A percentile compares a stretch with the other conserved stretches of the same genome.
These are phyloP conservation scores for Tiaroga cobitis DNA, from an alignment of 2,797 vertebrate genomes.

Conservation along the genomic window DNA sequence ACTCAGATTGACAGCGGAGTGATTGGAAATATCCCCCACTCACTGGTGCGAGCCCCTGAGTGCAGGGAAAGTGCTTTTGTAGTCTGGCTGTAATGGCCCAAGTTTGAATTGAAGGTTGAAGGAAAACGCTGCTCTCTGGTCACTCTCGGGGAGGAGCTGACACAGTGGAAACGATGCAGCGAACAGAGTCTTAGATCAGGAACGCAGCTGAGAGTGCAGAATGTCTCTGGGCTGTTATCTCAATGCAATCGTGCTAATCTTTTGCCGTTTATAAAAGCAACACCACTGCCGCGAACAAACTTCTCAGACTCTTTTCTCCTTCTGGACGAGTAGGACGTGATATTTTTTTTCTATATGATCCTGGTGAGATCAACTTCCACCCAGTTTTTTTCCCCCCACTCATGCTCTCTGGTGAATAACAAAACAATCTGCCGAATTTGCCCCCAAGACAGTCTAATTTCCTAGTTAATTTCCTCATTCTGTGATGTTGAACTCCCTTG, in stretches of 20 bases:
- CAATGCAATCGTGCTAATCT: constrained; percentile 73
- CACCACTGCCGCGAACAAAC: constrained; percentile 44
- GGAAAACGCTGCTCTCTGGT: constrained; percentile 84
- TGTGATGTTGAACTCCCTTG: constrained; percentile 37
- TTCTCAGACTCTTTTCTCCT: constrained; percentile 35
- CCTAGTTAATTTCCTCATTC: constrained; percentile 45
- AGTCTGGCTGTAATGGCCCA: constrained; percentile 88
- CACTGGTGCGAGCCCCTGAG: constrained; percentile 83
- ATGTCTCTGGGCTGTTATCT: constrained; percentile 75
- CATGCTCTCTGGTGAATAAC: constrained; percentile 49
- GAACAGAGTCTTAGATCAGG: constrained; percentile 76
- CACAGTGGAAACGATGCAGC: constrained; percentile 82
- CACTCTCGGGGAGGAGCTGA: constrained; percentile 82
- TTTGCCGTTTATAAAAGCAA: constrained; percentile 61
- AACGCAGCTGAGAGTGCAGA: constrained; percentile 71
- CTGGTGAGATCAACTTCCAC: constrained; percentile 33
- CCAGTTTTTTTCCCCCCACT: neutral
- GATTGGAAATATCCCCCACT: constrained; percentile 90
- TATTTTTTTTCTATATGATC: constrained; percentile 28
- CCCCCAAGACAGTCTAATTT: constrained; percentile 47
- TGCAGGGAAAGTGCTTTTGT: constrained; percentile 88
- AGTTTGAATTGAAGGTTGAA: constrained; percentile 89
- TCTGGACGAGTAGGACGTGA: constrained; percentile 30
- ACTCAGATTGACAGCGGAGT: constrained; percentile 88
- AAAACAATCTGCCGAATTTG: constrained; percentile 46